Percentiles rank a stretch among this genome's conserved stretches.
Conservation (phyloP, 1,140 invertebrate genomes). For the Drosophila orosa region DNA sequence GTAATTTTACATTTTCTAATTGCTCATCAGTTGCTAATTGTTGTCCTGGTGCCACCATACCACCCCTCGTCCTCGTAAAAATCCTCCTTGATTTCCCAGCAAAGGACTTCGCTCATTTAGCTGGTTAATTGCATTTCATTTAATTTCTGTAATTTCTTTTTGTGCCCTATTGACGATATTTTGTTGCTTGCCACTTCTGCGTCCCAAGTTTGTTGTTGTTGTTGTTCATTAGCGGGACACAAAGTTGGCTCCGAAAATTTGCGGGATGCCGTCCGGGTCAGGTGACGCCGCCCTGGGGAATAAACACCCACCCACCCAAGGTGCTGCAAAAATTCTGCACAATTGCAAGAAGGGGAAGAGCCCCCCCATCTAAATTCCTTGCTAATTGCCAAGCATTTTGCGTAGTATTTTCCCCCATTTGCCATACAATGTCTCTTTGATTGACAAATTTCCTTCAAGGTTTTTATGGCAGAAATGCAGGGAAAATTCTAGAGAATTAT, state of each 20-base stretch:
- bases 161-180: conserved; percentile 55
- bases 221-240: conserved; percentile 71
- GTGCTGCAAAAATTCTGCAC: conserved; percentile 12
- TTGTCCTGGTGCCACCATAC: conserved; percentile 15
- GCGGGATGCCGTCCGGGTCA: not conserved
- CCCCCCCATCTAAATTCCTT: not conserved
- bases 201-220: conserved; percentile 58
- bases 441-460: not conserved
- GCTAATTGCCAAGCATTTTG: conserved; percentile 31
- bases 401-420: not conserved
- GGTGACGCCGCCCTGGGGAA: conserved; percentile 14
- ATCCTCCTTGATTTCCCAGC: conserved; percentile 3
- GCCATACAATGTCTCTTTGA: not conserved
- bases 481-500: not conserved
- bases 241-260: conserved; percentile 49
- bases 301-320: not conserved
- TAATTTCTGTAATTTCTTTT: conserved; percentile 47
- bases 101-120: conserved; percentile 52
- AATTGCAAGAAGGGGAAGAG: not conserved
- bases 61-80: not conserved
- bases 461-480: too few species aligned
- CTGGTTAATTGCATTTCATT: conserved; percentile 76
- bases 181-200: conserved; percentile 52
- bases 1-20: conserved; percentile 72
- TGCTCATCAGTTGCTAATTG: conserved; percentile 71